Percentiles rank a stretch among this genome's conserved stretches.
Conservation (phyloP, 2,113 vertebrate genomes). For the Anthoscopus minutus region DNA sequence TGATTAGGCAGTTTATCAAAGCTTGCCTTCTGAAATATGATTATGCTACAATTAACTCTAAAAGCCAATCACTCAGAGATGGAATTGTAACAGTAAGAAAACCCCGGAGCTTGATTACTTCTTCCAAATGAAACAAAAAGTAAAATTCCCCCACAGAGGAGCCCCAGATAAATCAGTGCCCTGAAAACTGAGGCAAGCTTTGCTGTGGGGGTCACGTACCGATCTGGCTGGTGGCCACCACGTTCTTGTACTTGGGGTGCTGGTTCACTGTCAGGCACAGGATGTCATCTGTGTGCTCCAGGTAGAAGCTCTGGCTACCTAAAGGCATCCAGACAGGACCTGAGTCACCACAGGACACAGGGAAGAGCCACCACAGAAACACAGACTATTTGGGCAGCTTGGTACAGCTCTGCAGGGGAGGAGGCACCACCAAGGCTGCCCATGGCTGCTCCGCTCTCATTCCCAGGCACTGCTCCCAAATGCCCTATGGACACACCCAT, state of each 20-base stretch:
- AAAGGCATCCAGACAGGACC: background rate
- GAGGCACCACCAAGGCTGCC: rapidly evolving
- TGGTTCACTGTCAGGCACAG: slow-evolving; percentile 97
- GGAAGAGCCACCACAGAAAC: background rate
- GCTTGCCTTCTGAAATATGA: background rate
- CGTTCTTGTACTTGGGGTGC: slow-evolving; percentile 94
- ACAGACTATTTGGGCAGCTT: background rate
- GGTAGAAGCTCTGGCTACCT: slow-evolving; percentile 97
- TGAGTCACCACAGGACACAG: background rate
- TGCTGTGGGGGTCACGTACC: slow-evolving; percentile 72
- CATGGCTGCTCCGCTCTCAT: background rate
- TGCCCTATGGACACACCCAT: rapidly evolving
- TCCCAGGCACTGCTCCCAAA: background rate
- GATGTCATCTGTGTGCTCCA: slow-evolving; percentile 97
- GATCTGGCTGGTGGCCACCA: slow-evolving; percentile 96
- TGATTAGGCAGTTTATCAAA: background rate
- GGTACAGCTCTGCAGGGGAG: no score
- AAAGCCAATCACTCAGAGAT: background rate
- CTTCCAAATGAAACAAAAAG: background rate
- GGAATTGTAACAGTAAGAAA: background rate
- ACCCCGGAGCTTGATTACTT: background rate
- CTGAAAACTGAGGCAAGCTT: background rate
- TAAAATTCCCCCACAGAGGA: background rate
- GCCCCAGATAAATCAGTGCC: background rate
- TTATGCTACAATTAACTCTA: background rate